Evolutionary conservation across 2,888 invertebrate genomes (phyloP), one percentile per base, ranked within the genome.

Genomic region (Nemapogon koenigi): DNA sequence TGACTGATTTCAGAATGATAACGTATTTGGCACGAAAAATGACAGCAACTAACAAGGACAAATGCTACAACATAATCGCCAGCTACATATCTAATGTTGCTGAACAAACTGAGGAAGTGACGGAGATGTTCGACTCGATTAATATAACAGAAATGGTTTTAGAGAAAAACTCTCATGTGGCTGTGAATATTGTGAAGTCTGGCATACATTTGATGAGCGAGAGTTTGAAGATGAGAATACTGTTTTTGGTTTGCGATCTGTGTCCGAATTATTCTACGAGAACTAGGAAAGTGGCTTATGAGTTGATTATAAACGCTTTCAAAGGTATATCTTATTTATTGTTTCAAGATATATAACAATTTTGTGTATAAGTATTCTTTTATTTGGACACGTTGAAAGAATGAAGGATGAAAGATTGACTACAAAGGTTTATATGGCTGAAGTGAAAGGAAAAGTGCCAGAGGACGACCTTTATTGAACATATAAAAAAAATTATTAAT

Each of bases 11-110:
- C 53, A 66, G 48, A 49, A 52, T 46, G 11, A 46, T 56, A 22
- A 40, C 48, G 1, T 51, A 56, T 18, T 42, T 55, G 15, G 46
- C 55, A 0, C 47, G 49, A 0, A 57, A 61, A 41, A 41, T 57
- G 14, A 26, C 35, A 0, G 47, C 46, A 1, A 37, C 49, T 0
- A 57, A 59, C 3, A 57, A 55, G 31, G 38, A 48, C 1, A 57
- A 55, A 31, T 70, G 70, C 18, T 46, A 70, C 0, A 43, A 51
- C 2, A 62, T 71, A 1, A 46, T 71, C 13, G 46, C 62, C 0
- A 37, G 44, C 1, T 61, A 57, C 40, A 33, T 65, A 4, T 39
- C 49, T 1, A 41, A 41, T 0, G 45, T 46, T 2, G 22, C 32
- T 0, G 38, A 39, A 3, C 26, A 35, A 1, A 38, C 45, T 2